These are phyloP conservation scores for Eristalinus aeneus DNA, from an alignment of 2,888 invertebrate genomes.

Conservation along the genomic window DNA sequence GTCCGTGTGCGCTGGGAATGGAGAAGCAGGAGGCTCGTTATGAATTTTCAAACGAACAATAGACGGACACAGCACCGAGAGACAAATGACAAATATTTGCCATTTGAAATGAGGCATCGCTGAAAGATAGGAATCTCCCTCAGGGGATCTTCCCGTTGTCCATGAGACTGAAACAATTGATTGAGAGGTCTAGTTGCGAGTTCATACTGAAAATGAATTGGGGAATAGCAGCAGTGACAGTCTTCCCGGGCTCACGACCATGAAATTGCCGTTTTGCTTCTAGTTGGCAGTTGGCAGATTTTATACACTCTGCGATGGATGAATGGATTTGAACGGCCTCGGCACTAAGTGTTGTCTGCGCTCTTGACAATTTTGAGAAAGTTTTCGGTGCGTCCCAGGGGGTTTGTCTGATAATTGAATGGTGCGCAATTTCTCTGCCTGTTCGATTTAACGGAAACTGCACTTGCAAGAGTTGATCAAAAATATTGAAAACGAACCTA, in stretches of 20 bases:
- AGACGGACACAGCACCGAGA: not conserved
- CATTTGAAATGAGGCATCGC: constrained; percentile 12
- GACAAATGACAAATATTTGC: constrained; percentile 37
- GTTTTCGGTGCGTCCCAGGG: not conserved
- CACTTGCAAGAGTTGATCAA: no score
- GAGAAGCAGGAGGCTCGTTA: not conserved
- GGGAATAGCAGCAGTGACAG: not conserved
- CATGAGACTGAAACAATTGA: constrained; percentile 32
- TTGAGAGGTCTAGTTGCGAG: constrained; percentile 23
- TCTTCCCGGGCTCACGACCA: not conserved
- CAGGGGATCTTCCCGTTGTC: constrained; percentile 2
- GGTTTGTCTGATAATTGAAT: not conserved
- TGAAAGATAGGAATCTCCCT: constrained; percentile 17
- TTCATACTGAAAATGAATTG: constrained; percentile 19
- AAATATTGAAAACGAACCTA: no score
- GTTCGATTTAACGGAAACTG: no score
- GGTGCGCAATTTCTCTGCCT: not conserved
- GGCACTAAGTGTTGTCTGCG: not conserved
- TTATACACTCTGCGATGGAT: not conserved
- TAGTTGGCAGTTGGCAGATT: not conserved
- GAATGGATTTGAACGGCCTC: not conserved
- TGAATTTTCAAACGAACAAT: constrained; percentile 10
- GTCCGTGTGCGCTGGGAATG: not conserved
- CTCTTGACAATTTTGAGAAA: not conserved
- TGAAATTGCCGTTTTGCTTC: not conserved